Conservation (phyloP, 35 echinoderm and acorn worm genomes). For the Acanthaster planci region DNA sequence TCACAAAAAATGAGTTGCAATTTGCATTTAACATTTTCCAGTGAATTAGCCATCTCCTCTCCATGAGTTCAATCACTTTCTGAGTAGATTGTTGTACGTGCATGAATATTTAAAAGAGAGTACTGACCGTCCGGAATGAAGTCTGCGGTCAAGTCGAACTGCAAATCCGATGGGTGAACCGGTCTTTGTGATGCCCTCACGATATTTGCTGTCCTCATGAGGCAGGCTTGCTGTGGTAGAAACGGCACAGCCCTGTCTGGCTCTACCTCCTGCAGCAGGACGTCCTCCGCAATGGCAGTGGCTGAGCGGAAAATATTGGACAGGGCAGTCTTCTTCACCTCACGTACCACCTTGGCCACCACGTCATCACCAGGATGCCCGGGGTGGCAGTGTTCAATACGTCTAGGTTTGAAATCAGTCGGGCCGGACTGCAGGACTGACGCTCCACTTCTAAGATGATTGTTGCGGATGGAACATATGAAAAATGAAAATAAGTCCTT, state of each 20-base stretch:
- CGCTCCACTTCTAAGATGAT: no score
- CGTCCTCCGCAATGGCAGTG: not conserved
- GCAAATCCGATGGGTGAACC: not conserved
- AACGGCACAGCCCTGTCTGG: not conserved
- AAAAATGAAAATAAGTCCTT: no score
- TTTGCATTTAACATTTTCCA: no score
- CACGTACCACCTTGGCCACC: not conserved
- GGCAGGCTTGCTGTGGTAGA: not conserved
- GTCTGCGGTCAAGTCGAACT: not conserved
- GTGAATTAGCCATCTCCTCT: no score
- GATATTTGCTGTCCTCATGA: not conserved
- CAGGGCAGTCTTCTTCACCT: not conserved
- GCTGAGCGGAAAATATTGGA: not conserved
- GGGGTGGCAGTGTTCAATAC: not conserved
- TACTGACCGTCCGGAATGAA: not conserved
- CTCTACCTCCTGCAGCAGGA: not conserved
- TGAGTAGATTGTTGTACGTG: no score
- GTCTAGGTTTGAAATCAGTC: no score
- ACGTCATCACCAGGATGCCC: not conserved
- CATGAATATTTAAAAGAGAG: no score
- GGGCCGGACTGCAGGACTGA: no score
- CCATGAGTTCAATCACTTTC: no score
- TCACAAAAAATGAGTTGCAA: not conserved
- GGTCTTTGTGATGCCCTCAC: not conserved
- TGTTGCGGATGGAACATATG: no score